Evolutionary conservation across 2,797 vertebrate genomes (phyloP).

Genomic region (Chaetophractus vellerosus): DNA sequence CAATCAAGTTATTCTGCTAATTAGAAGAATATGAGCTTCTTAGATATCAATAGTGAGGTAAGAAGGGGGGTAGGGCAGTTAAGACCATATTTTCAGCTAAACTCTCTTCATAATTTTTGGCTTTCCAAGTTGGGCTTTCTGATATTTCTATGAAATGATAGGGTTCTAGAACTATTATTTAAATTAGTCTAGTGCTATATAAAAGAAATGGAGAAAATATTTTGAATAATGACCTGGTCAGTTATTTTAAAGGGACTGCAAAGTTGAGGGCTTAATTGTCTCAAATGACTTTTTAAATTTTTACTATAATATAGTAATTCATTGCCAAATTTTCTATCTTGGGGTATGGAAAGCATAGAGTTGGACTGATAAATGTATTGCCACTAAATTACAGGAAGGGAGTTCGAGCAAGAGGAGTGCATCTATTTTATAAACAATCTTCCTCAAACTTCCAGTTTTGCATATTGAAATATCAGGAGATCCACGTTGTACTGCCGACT

Average conservation of each 20-base stretch:
- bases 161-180: background rate
- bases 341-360: background rate
- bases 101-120: background rate
- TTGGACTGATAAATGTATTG: background rate
- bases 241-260: background rate
- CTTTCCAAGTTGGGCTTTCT: background rate
- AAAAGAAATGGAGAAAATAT: background rate
- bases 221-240: background rate
- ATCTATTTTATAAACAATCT: constrained; percentile 6
- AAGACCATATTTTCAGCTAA: background rate
- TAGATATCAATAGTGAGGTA: background rate
- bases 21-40: no score
- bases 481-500: background rate
- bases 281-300: background rate
- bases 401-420: background rate
- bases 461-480: background rate
- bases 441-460: background rate
- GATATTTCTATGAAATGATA: background rate
- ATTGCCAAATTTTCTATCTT: background rate
- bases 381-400: background rate
- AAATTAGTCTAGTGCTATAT: background rate
- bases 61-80: background rate
- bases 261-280: background rate
- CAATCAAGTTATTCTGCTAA: no score
- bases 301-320: constrained; percentile 36